Percentiles rank a stretch among this genome's conserved stretches.
These are phyloP conservation scores for Umimayanthus kanabou DNA, from an alignment of 92 coral and sea anemone species.

Conservation along the genomic window DNA sequence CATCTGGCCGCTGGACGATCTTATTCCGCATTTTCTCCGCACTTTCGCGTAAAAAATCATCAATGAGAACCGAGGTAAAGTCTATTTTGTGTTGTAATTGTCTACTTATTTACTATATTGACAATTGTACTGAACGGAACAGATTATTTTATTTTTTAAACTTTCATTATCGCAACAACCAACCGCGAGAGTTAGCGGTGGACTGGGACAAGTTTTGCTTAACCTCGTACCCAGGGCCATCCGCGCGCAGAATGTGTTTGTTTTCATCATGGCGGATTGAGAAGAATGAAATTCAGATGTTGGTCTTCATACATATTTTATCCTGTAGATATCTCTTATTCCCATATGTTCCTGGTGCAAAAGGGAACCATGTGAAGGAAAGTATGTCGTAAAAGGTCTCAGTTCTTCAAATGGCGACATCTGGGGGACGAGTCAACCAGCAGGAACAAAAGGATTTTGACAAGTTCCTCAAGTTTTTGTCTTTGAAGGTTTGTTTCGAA, in stretches of 20 bases:
- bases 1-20: too few species aligned
- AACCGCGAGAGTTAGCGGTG: too few species aligned
- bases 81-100: too few species aligned
- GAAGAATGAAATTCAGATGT: background rate
- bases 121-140: too few species aligned
- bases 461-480: constrained; percentile 90
- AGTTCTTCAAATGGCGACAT: constrained; percentile 63
- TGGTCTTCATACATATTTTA: background rate
- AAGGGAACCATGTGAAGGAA: background rate
- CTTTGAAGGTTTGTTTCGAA: constrained; percentile 79
- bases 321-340: background rate
- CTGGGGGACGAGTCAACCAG: constrained; percentile 45
- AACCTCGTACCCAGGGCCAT: constrained; percentile 5
- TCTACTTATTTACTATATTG: too few species aligned
- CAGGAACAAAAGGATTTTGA: constrained; percentile 90
- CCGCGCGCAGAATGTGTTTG: constrained; percentile 13
- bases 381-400: background rate
- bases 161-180: too few species aligned
- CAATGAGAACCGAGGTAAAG: too few species aligned
- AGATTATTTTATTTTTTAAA: too few species aligned
- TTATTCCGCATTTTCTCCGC: too few species aligned
- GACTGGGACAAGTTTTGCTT: constrained; percentile 14
- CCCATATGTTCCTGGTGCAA: background rate
- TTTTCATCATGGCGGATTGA: constrained; percentile 24
- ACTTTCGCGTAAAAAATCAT: too few species aligned